Evolutionary conservation across 1,140 invertebrate species (phyloP), one percentile per base, ranked within the genome.

Genomic region (Neodiprion fabricii): DNA sequence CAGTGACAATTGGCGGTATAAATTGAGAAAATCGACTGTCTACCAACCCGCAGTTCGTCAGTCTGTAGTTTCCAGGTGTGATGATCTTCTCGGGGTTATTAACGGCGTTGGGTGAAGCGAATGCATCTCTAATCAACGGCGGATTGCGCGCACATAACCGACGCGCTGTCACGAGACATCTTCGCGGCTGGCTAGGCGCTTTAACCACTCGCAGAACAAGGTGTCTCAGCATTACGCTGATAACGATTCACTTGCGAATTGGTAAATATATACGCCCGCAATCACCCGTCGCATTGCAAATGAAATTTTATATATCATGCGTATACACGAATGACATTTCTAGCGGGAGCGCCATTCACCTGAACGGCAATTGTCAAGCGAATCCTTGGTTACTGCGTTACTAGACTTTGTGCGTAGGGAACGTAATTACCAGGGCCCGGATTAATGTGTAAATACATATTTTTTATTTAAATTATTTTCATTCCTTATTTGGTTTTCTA

Each of bases 161-260:
- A 61, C 11, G n/a, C 53, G 7, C 53, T 61, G 53, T 61, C 53
- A 61, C 11, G 53, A 61, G n/a, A 61, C 11, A 61, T 61, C 53
- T 61, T 61, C 53, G 53, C 11, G 53, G 53, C 53, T 61, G 53
- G 53, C n/a, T 17, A 17, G 53, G 53, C 53, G 53, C n/a, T 61
- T 61, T 61, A 17, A 61, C 53, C 53, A 61, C 53, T 61, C 53
- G 53, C n/a, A 61, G 53, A 4, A 61, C 53, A 5, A 61, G 53
- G 53, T 61, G 53, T 61, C 53, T 61, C 53, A 61, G 53, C 53
- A 61, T 61, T 61, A 61, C 53, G 53, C 53, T 61, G 53, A 61
- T 17, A 17, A 61, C 53, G n/a, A 61, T 61, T 61, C 53, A 61
- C 53, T 61, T 17, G 53, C 53, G n/a, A 61, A 14, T 61, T 61